A percentile compares a stretch with the other conserved stretches of the same genome.
These are phyloP conservation scores for Drosophila azteca DNA, from an alignment of 1,140 invertebrate species.

Conservation along the genomic window DNA sequence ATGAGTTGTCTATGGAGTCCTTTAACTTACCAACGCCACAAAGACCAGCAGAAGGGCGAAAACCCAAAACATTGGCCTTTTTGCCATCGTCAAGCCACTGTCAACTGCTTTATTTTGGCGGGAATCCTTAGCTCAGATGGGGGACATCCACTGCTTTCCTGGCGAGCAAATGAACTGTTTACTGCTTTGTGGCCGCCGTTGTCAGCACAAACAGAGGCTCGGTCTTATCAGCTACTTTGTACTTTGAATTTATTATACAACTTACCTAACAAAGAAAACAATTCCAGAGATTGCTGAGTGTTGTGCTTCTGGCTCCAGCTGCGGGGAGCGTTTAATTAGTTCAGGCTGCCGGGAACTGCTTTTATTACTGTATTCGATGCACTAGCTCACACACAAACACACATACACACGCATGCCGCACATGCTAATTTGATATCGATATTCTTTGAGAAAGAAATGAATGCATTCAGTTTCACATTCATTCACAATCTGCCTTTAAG, in stretches of 20 bases:
- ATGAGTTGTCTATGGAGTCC: not conserved
- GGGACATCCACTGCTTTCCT: too few relatives aligned
- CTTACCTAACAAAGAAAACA: not conserved
- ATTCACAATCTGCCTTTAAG: conserved; percentile 23
- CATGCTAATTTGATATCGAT: conserved; percentile 15
- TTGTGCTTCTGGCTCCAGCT: not conserved
- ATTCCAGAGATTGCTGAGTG: conserved; percentile 25
- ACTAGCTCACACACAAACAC: not conserved
- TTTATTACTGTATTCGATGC: conserved; percentile 16
- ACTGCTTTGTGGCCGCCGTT: too few relatives aligned
- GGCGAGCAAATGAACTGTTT: too few relatives aligned
- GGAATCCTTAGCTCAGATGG: too few relatives aligned
- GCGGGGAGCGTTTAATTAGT: conserved; percentile 13
- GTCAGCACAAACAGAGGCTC: too few relatives aligned
- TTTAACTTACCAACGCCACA: too few relatives aligned
- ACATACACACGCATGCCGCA: not conserved
- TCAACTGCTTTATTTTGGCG: too few relatives aligned
- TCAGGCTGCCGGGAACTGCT: conserved; percentile 16
- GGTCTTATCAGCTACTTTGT: conserved; percentile 24
- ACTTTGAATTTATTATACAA: conserved; percentile 31
- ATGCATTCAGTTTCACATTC: conserved; percentile 21
- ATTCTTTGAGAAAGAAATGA: not conserved
- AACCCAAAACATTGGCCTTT: too few relatives aligned
- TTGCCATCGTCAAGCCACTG: too few relatives aligned
- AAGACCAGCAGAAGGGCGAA: too few relatives aligned